phyloP scores from a whole-genome alignment of 2,797 vertebrate genomes.

The Ceryle rudis region DNA sequence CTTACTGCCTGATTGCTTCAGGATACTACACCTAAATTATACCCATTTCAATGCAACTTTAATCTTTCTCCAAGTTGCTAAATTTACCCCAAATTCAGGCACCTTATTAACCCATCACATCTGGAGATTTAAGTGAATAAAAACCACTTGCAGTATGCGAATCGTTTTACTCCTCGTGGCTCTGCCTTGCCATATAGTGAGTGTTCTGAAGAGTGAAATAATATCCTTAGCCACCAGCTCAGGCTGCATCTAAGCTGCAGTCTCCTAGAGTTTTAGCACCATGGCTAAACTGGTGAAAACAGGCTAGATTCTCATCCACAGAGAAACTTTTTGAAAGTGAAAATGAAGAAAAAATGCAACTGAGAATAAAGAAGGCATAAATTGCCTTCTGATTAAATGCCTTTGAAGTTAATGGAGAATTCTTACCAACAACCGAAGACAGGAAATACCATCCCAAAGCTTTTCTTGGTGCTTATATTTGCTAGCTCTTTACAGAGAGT shows the following conservation, averaged over 20 bases:
- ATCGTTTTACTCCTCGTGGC: background rate
- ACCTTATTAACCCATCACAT: background rate
- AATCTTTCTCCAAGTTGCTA: background rate
- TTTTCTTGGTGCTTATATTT: background rate
- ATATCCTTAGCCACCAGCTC: background rate
- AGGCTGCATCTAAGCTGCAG: background rate
- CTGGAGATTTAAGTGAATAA: background rate
- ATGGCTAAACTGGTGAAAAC: background rate
- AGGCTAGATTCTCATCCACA: background rate
- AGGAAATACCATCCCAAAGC: background rate
- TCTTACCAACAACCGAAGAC: background rate
- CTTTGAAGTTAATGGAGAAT: background rate
- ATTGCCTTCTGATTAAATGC: background rate
- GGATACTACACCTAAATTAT: background rate
- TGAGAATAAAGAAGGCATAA: background rate
- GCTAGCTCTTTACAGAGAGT: background rate
- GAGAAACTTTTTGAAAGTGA: background rate
- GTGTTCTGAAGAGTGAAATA: background rate
- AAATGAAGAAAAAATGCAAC: background rate
- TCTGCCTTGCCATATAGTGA: background rate
- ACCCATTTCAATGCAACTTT: background rate
- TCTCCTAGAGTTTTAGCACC: background rate
- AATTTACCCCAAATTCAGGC: background rate
- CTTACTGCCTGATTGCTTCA: background rate
- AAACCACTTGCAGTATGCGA: background rate